phyloP scores from a whole-genome alignment of 2,113 vertebrate genomes.

The Eulemur macaco region DNA sequence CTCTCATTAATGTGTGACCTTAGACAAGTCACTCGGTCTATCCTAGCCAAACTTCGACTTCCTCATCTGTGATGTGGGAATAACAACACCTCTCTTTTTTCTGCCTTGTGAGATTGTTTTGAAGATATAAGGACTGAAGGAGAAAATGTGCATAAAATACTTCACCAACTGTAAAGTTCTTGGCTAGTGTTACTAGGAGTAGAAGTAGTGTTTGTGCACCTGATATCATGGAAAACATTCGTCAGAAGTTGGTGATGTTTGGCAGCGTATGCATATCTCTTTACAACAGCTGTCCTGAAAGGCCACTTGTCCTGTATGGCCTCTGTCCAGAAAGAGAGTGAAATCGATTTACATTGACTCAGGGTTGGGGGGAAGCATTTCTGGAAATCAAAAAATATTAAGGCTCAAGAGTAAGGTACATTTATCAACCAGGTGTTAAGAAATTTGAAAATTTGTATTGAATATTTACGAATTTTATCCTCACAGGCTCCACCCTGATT shows the following conservation, averaged over 20 bases:
- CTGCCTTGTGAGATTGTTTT: not conserved
- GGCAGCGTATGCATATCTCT: not conserved
- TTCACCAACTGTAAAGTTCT: not conserved
- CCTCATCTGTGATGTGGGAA: not conserved
- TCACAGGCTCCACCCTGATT: slow-evolving; percentile 51
- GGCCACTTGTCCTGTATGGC: fast-evolving
- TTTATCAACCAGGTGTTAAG: not conserved
- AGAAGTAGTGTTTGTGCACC: not conserved
- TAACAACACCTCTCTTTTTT: not conserved
- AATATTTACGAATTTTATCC: not conserved
- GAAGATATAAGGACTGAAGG: not conserved
- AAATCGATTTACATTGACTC: not conserved
- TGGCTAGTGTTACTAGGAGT: not conserved
- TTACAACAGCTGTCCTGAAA: not conserved
- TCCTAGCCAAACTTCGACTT: not conserved
- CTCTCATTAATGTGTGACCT: not conserved
- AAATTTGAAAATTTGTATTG: not conserved
- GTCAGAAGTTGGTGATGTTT: not conserved
- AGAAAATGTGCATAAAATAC: not conserved
- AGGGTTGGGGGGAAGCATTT: not conserved
- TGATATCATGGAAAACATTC: not conserved
- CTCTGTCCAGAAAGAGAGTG: not conserved
- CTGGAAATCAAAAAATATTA: not conserved
- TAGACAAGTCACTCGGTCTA: not conserved
- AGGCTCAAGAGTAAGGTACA: not conserved